Base-by-base conservation (phyloP, 2,888 invertebrate species). In the Nemotelus pantherinus region DNA sequence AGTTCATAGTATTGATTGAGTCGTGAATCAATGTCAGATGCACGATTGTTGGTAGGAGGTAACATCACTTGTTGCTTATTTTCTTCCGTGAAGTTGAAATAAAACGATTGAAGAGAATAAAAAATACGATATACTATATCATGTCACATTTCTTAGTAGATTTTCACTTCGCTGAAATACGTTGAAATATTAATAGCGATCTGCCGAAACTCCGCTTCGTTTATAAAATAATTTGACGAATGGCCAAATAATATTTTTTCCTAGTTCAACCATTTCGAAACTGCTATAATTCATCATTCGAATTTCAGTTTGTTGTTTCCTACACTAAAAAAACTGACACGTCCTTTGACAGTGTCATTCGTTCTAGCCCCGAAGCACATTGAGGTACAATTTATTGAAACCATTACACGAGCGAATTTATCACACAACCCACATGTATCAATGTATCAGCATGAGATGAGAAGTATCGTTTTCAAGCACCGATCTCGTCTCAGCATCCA, bases 331-430 rank as follows among this genome's bases (percentile, higher is more conserved):
- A 5, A 50, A 50, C 50, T 5, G 50, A 50, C 50, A 50, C 50
- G 5, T 50, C 9, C 6, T 50, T 50, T 5, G 50, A 50, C 5
- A 50, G 9, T 50, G 50, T 50, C 50, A 50, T 9, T 9, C 9
- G 9, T 7, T 7, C 50, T 9, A 9, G 50, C 9, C 6, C 6
- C 1, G 9, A 50, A 9, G 50, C 41, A 9, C 10, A 63, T 3
- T 43, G 43, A 43, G 63, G 41, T 63, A 41, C 44, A 43, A 65
- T 65, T 65, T 65, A 65, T 65, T 65, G 65, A 45, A 10, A 45
- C 65, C 65, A 65, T 65, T 65, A 65, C 7, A 47, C n/a, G 10
- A 1, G 10, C 41, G 10, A 9, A 45, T 9, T 7, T 50, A 9
- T 65, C 6, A 44, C 45, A 3, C 7, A 65, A 2, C 45, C 9